Percentiles rank a stretch among this genome's conserved stretches.
These are phyloP conservation scores for Zonotrichia leucophrys DNA, from an alignment of 2,113 vertebrate species.

Conservation along the genomic window DNA sequence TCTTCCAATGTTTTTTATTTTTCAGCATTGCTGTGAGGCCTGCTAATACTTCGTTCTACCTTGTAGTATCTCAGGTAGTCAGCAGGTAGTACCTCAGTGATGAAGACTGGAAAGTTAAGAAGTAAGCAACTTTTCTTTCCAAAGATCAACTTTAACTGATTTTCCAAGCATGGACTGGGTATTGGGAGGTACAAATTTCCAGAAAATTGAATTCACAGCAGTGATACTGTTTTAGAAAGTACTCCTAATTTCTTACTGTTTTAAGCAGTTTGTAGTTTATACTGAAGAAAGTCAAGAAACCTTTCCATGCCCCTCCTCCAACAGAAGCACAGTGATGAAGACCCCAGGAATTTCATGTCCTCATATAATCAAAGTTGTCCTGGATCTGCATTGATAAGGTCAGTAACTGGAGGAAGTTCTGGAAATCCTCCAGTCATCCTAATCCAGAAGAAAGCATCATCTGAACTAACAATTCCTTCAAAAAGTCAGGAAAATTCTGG, in stretches of 20 bases:
- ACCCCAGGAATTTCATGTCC: neutral
- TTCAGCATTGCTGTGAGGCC: neutral
- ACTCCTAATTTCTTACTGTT: neutral
- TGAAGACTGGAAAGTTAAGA: neutral
- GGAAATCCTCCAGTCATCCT: neutral
- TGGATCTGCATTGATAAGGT: neutral
- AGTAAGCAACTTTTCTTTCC: neutral
- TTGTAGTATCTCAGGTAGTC: neutral
- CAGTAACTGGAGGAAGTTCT: neutral
- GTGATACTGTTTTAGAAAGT: neutral
- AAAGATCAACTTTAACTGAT: neutral
- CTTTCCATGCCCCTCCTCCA: neutral
- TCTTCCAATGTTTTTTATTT: neutral
- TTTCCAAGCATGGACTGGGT: neutral
- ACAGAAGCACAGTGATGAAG: neutral
- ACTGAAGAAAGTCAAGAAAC: neutral
- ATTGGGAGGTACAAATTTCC: neutral
- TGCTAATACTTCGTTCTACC: neutral
- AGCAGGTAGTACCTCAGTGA: neutral
- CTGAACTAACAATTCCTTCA: neutral
- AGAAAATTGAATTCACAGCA: neutral
- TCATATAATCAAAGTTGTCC: neutral
- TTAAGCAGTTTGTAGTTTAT: neutral
- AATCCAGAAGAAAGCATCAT: neutral
- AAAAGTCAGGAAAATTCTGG: neutral